phyloP scores from a whole-genome alignment of 2,113 vertebrate species.

The Callithrix jacchus region DNA sequence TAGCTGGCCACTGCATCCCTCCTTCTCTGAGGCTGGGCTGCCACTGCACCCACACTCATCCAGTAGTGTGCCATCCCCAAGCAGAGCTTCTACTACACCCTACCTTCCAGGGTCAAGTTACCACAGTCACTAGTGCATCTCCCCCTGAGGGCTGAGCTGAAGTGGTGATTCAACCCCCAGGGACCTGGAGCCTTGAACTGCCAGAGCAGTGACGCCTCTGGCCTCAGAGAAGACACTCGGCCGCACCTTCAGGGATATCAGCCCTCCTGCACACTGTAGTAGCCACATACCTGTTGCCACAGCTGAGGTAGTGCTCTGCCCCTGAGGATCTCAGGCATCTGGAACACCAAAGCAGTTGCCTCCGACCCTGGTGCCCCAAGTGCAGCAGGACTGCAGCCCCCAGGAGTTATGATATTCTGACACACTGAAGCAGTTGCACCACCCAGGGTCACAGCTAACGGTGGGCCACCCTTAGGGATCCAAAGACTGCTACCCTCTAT shows the following conservation, averaged over 20 bases:
- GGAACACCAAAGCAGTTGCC: background rate
- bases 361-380: background rate
- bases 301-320: background rate
- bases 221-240: background rate
- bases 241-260: background rate
- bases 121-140: background rate
- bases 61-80: background rate
- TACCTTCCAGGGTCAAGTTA: background rate
- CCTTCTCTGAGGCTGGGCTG: background rate
- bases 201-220: background rate
- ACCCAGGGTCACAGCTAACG: background rate
- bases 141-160: background rate
- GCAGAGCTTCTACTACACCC: background rate
- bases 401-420: too few species aligned
- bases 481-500: background rate
- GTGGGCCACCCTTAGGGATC: background rate
- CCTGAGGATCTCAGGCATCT: background rate
- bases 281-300: background rate
- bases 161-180: background rate
- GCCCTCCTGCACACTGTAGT: background rate
- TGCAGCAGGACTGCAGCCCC: too few species aligned
- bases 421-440: background rate
- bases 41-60: background rate
- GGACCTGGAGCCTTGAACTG: background rate
- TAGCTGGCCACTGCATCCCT: background rate